Percentiles rank a stretch among this genome's conserved stretches.
Evolutionary conservation across 2,113 vertebrate species (phyloP).

Genomic region (Lepus timidus): DNA sequence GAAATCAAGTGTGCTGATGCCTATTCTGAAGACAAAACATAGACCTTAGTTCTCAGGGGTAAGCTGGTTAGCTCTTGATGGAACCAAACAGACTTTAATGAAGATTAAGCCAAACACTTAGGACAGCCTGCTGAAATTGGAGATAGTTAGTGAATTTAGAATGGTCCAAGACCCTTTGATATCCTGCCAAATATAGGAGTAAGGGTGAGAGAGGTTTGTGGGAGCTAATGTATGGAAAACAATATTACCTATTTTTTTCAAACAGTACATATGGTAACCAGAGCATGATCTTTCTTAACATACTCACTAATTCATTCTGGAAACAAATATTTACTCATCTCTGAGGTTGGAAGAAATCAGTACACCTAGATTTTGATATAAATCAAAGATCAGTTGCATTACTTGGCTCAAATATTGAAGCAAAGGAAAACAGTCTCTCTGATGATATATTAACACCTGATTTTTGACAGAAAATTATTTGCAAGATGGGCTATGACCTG

Average conservation of each 20-base stretch:
- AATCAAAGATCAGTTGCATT: slow-evolving; percentile 31
- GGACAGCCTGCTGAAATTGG: not conserved
- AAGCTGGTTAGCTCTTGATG: not conserved
- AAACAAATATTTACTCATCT: not conserved
- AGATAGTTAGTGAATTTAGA: not conserved
- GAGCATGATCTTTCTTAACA: not conserved
- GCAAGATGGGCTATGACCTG: slow-evolving; percentile 23
- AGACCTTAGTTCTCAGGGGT: not conserved
- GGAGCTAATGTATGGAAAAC: not conserved
- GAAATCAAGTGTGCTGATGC: not conserved
- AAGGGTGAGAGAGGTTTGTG: not conserved
- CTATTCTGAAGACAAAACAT: not conserved
- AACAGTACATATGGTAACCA: not conserved
- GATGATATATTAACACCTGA: not conserved
- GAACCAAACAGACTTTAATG: not conserved
- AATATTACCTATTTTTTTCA: not conserved
- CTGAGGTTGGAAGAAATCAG: not conserved
- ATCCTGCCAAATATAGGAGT: not conserved
- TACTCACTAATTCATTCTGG: not conserved
- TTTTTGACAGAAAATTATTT: slow-evolving; percentile 69
- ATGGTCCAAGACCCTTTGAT: not conserved
- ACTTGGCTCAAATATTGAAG: slow-evolving; percentile 45
- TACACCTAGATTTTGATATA: not conserved
- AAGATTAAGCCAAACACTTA: not conserved
- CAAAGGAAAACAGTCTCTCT: slow-evolving; percentile 26